Percentiles rank a stretch among this genome's conserved stretches.
Evolutionary conservation across 2,888 invertebrate genomes (phyloP).

Genomic region (Pandemis cinnamomeana): DNA sequence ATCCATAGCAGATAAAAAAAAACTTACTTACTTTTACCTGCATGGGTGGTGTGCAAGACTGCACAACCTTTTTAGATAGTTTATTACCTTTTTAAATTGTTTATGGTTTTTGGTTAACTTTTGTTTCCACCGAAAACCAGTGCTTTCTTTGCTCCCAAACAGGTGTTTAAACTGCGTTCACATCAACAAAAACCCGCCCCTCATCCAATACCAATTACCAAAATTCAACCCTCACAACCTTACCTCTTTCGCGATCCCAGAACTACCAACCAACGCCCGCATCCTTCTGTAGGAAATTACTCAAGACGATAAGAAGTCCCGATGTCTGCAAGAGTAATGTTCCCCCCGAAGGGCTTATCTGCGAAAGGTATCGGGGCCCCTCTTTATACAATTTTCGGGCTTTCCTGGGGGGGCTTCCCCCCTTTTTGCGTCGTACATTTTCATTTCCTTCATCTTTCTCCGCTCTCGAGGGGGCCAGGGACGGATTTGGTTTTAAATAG

Average conservation of each 20-base stretch:
- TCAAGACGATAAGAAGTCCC: slow-evolving; percentile 75
- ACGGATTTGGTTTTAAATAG: slow-evolving; percentile 53
- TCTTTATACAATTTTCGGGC: slow-evolving; percentile 83
- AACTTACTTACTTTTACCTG: too few relatives aligned
- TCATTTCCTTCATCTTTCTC: slow-evolving; percentile 85
- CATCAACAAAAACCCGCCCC: not conserved
- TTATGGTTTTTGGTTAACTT: too few relatives aligned
- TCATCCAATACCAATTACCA: not conserved
- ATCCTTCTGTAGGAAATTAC: slow-evolving; percentile 75
- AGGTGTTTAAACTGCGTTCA: too few relatives aligned
- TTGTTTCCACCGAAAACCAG: too few relatives aligned
- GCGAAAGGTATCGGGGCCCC: slow-evolving; percentile 79
- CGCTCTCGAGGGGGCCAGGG: slow-evolving; percentile 70
- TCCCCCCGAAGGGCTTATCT: slow-evolving; percentile 66
- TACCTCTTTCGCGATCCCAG: not conserved
- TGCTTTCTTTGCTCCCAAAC: too few relatives aligned
- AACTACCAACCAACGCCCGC: slow-evolving; percentile 48
- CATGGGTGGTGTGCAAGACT: too few relatives aligned
- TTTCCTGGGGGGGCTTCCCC: slow-evolving; percentile 57
- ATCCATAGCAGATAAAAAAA: too few relatives aligned
- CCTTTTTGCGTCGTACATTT: slow-evolving; percentile 84
- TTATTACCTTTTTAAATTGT: too few relatives aligned
- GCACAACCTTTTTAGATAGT: too few relatives aligned
- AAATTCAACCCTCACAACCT: not conserved
- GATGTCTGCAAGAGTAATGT: slow-evolving; percentile 79